A percentile compares a stretch with the other conserved stretches of the same genome.
phyloP scores from a whole-genome alignment of 2,113 vertebrate genomes.

The Callorhinus ursinus region DNA sequence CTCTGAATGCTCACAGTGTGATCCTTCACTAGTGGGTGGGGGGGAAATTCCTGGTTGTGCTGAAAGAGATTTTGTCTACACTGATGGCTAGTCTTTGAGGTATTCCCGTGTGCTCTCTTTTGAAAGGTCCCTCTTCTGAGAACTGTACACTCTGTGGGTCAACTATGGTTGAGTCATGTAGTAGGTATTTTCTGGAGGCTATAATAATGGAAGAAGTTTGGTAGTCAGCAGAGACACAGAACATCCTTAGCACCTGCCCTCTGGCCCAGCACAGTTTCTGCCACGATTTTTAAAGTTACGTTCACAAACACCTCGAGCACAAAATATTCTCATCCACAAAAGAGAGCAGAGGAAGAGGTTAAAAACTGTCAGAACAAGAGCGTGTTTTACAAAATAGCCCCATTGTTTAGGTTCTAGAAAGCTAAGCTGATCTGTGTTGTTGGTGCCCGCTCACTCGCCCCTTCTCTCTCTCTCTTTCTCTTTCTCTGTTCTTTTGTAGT shows the following conservation, averaged over 20 bases:
- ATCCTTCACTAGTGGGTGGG: background rate
- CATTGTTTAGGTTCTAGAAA: background rate
- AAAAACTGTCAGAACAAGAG: background rate
- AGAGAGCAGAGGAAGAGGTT: background rate
- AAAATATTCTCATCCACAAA: background rate
- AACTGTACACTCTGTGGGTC: background rate
- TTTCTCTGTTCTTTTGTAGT: slow-evolving; percentile 88
- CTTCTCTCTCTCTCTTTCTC: background rate
- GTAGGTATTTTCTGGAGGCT: background rate
- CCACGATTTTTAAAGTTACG: background rate
- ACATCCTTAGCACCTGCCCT: background rate
- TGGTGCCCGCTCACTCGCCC: background rate
- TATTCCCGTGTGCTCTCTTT: background rate
- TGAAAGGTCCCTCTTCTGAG: background rate
- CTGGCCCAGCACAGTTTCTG: background rate
- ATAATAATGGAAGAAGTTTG: background rate
- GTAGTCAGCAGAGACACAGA: rapidly evolving
- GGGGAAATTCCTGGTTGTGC: background rate
- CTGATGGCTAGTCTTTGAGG: background rate
- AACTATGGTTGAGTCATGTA: rapidly evolving
- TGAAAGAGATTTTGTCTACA: background rate
- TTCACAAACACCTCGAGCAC: too few species aligned
- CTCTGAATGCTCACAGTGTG: background rate
- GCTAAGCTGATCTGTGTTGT: background rate
- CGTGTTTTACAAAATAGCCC: rapidly evolving